These are phyloP conservation scores for Bubalus kerabau DNA, from an alignment of 2,113 vertebrate genomes.

Conservation along the genomic window DNA sequence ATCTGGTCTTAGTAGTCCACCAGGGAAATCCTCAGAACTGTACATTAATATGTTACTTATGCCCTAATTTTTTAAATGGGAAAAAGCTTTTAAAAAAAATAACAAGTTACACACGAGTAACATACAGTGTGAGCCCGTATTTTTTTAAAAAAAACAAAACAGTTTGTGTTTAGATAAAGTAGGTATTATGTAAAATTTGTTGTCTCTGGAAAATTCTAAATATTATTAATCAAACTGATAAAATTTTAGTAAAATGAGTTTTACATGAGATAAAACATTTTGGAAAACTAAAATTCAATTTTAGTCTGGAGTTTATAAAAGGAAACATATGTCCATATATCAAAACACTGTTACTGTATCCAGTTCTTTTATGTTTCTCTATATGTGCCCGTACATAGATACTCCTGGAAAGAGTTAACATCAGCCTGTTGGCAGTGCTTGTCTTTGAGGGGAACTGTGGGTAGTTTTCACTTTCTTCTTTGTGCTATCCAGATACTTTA, in stretches of 20 bases:
- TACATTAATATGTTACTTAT: not conserved
- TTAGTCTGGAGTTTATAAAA: not conserved
- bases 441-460: not conserved
- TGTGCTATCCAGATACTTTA: not conserved
- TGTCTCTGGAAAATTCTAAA: not conserved
- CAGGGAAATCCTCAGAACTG: not conserved
- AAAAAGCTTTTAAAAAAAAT: not conserved
- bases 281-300: not conserved
- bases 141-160: not conserved
- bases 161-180: not conserved
- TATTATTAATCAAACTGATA: not conserved
- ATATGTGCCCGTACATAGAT: fast-evolving
- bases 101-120: not conserved
- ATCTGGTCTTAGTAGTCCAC: not conserved
- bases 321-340: not conserved
- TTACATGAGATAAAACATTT: not conserved
- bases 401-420: not conserved
- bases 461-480: not conserved
- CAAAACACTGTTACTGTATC: not conserved
- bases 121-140: not conserved
- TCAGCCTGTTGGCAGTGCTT: not conserved
- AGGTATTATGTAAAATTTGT: not conserved
- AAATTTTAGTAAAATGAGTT: not conserved
- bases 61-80: not conserved
- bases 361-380: not conserved